Conservation (phyloP, 2,888 invertebrate genomes). For the Papilio gigon region DNA sequence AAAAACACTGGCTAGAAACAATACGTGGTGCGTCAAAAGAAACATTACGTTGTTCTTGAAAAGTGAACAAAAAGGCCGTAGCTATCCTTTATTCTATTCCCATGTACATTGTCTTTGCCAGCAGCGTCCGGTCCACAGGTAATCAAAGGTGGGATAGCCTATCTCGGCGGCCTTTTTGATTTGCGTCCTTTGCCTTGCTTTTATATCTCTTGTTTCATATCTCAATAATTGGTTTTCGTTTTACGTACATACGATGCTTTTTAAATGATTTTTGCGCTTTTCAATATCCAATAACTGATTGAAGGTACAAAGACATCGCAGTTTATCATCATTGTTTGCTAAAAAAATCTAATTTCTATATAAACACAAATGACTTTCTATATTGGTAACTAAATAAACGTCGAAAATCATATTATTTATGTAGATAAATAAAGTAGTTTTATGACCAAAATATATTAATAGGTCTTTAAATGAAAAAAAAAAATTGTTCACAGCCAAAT, state of each 20-base stretch:
- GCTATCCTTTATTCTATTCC: conserved; percentile 56
- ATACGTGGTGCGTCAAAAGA: conserved; percentile 25
- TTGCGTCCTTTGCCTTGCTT: conserved; percentile 58
- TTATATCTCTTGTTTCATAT: conserved; percentile 63
- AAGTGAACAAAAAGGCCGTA: conserved; percentile 48
- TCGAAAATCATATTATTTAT: background rate
- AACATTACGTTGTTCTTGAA: conserved; percentile 39
- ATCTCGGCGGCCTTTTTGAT: conserved; percentile 67
- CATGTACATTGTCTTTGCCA: conserved; percentile 55
- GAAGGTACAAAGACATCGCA: conserved; percentile 1
- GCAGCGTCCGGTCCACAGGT: conserved; percentile 59
- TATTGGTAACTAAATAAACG: background rate
- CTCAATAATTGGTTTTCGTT: conserved; percentile 78
- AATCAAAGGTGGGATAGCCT: conserved; percentile 79
- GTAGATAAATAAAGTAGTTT: background rate
- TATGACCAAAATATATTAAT: background rate
- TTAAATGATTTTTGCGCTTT: conserved; percentile 38
- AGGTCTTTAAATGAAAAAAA: background rate
- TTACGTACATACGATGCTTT: conserved; percentile 55
- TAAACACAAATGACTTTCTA: background rate
- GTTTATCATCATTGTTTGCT: background rate
- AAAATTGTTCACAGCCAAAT: background rate
- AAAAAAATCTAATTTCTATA: background rate
- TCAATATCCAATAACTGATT: conserved; percentile 36
- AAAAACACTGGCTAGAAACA: conserved; percentile 17